phyloP scores from a whole-genome alignment of 2,113 vertebrate species.

The Rhynchomys soricoides region DNA sequence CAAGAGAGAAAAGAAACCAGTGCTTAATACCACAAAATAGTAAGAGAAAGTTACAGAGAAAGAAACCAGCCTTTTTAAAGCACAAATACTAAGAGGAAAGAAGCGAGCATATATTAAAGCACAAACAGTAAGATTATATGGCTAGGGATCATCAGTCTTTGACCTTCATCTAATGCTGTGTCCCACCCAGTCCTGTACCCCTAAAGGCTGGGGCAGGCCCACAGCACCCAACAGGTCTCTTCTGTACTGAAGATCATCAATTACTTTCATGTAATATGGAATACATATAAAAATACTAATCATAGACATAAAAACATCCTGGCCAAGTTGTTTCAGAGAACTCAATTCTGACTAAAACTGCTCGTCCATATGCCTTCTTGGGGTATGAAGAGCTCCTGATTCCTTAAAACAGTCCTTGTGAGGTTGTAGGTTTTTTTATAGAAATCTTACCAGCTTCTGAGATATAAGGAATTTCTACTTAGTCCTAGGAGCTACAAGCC shows the following conservation, averaged over 20 bases:
- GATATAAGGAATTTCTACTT: neutral
- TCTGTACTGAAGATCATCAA: neutral
- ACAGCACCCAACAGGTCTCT: neutral
- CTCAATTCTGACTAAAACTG: neutral
- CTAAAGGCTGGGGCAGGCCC: too few relatives aligned
- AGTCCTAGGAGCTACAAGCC: neutral
- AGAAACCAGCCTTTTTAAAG: too few relatives aligned
- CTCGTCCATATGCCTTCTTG: neutral
- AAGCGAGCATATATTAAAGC: too few relatives aligned
- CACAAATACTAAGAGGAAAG: too few relatives aligned
- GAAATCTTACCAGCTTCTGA: neutral
- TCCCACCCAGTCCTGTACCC: too few relatives aligned
- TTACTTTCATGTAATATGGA: neutral
- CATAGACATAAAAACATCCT: neutral
- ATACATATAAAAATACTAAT: neutral
- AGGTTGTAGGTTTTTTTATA: neutral
- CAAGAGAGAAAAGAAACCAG: too few relatives aligned
- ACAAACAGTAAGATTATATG: too few relatives aligned
- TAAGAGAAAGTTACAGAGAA: too few relatives aligned
- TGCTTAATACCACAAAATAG: too few relatives aligned
- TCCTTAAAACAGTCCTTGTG: neutral
- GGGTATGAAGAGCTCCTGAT: neutral
- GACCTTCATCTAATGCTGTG: too few relatives aligned
- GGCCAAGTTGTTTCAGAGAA: neutral
- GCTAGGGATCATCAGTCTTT: too few relatives aligned